These are phyloP conservation scores for Eptesicus fuscus DNA, from an alignment of 2,113 vertebrate genomes.

Conservation along the genomic window DNA sequence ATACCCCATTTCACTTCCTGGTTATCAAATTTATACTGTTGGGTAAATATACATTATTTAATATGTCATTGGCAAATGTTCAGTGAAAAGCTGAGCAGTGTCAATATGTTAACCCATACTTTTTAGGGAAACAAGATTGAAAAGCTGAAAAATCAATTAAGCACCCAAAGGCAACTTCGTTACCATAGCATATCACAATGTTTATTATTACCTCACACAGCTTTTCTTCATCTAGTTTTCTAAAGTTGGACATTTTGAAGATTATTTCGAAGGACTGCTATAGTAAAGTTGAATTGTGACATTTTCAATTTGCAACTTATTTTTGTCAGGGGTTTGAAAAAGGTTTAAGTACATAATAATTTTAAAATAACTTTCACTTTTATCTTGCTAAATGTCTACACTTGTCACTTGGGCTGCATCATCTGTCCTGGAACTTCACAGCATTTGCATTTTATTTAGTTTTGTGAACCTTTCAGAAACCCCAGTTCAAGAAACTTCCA, in stretches of 20 bases:
- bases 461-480: constrained; percentile 41
- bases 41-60: constrained; percentile 31
- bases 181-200: not conserved
- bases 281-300: not conserved
- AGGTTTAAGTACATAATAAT: not conserved
- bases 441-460: constrained; percentile 16
- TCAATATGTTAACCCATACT: not conserved
- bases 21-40: not conserved
- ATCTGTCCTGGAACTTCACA: constrained; percentile 12
- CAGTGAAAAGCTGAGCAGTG: constrained; percentile 28
- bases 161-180: constrained; percentile 25
- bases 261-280: not conserved
- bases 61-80: not conserved
- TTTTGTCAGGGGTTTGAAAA: not conserved
- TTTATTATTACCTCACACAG: not conserved
- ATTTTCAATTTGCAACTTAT: not conserved
- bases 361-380: constrained; percentile 23
- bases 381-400: not conserved
- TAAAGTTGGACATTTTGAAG: constrained; percentile 17
- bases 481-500: constrained; percentile 22
- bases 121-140: constrained; percentile 19
- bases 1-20: not conserved
- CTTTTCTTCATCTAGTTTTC: constrained; percentile 22
- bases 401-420: not conserved
- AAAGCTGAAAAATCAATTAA: constrained; percentile 50